Conservation (phyloP, 2,888 invertebrate genomes). For the Heterodera filipjevi region DNA sequence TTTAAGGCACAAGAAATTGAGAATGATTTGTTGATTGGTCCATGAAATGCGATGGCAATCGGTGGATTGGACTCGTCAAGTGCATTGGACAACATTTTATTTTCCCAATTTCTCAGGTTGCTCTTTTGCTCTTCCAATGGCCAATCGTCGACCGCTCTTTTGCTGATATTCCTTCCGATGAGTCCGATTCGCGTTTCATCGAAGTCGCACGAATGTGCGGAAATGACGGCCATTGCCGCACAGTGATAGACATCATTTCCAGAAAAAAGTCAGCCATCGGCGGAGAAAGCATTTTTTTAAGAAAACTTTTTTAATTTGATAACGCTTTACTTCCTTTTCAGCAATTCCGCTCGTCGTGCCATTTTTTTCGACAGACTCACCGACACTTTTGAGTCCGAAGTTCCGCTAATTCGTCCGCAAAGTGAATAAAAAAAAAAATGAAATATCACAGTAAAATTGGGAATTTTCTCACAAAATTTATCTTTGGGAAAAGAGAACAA, state of each 20-base stretch:
- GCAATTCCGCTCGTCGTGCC: conserved; percentile 20
- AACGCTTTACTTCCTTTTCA: too few relatives aligned
- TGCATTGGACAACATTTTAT: too few relatives aligned
- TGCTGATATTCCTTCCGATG: conserved; percentile 16
- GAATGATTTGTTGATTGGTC: too few relatives aligned
- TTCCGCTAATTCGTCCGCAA: conserved; percentile 18
- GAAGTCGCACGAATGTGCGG: conserved; percentile 17
- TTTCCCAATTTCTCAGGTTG: background rate
- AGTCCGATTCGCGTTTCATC: background rate
- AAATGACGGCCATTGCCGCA: conserved; percentile 11
- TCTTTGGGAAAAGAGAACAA: too few relatives aligned
- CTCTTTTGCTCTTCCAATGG: conserved; percentile 4
- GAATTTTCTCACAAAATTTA: too few relatives aligned
- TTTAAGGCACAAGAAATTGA: too few relatives aligned
- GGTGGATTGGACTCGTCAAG: too few relatives aligned
- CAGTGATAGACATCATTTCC: conserved; percentile 16
- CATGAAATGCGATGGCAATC: too few relatives aligned
- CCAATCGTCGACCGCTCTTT: conserved; percentile 13
- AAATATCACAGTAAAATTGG: too few relatives aligned
- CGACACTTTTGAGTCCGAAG: conserved; percentile 21
- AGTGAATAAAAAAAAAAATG: too few relatives aligned
- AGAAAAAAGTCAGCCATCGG: conserved; percentile 4
- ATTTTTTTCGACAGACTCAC: conserved; percentile 7
- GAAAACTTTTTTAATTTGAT: too few relatives aligned
- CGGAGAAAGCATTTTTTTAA: background rate